Percentiles rank a stretch among this genome's conserved stretches.
Evolutionary conservation across 2,888 invertebrate species (phyloP).

Genomic region (Brachyptera risi): DNA sequence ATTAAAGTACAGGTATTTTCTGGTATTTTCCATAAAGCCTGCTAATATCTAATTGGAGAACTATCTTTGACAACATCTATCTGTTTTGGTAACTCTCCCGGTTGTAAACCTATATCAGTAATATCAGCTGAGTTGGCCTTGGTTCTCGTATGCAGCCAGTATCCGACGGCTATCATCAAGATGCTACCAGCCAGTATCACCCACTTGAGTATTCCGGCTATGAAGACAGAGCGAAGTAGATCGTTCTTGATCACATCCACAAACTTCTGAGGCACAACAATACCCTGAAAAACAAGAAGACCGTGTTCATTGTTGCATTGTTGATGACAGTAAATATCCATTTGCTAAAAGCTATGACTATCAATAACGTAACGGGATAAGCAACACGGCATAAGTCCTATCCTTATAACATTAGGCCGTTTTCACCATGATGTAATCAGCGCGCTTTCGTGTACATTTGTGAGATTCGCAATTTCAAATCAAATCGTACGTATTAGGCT

Average conservation of each 20-base stretch:
- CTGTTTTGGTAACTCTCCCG: neutral
- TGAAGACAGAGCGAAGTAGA: neutral
- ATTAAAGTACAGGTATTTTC: no score
- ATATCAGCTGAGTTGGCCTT: neutral
- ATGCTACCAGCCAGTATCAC: neutral
- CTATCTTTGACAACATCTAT: neutral
- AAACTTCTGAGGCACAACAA: conserved; percentile 6
- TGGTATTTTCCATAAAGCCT: no score
- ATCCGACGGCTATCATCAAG: neutral
- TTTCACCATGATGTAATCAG: no score
- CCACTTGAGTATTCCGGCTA: conserved; percentile 1
- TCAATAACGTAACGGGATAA: no score
- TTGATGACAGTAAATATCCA: no score
- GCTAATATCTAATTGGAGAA: conserved; percentile 4
- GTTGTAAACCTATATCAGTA: neutral
- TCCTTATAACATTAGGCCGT: no score
- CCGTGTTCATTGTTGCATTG: no score
- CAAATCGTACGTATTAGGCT: no score
- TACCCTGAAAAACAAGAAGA: conserved; percentile 6
- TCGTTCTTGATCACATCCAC: conserved; percentile 7
- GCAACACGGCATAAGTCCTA: no score
- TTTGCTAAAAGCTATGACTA: no score
- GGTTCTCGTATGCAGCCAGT: neutral
- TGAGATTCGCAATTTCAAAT: no score
- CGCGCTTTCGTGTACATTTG: no score